These are phyloP conservation scores for Pristionchus maxplancki DNA, from an alignment of 2,888 invertebrate species.

Conservation along the genomic window DNA sequence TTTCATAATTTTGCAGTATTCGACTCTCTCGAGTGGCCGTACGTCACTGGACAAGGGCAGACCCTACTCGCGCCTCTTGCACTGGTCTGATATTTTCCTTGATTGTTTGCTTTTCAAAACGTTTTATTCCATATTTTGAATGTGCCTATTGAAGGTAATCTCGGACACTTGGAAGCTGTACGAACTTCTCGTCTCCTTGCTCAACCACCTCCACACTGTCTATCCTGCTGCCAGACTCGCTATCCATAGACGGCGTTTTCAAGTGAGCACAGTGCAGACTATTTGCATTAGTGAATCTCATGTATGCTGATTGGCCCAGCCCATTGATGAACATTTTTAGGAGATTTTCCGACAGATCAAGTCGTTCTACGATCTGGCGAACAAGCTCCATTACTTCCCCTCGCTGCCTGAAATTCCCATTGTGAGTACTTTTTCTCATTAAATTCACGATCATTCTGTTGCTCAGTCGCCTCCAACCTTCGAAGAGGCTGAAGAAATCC, in stretches of 20 bases:
- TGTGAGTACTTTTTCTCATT: neutral
- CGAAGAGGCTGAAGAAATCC: neutral
- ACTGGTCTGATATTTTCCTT: too few species aligned
- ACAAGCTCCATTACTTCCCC: neutral
- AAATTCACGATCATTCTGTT: neutral
- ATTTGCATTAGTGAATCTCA: too few species aligned
- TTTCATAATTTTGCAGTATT: conserved; percentile 86
- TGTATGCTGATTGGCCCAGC: too few species aligned
- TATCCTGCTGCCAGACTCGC: neutral
- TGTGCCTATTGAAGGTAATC: neutral
- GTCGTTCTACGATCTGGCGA: neutral
- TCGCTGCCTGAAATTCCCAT: neutral
- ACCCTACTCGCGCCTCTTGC: neutral
- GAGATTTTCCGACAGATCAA: neutral
- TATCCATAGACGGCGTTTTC: neutral
- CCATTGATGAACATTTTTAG: neutral
- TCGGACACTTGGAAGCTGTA: neutral
- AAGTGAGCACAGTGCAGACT: neutral
- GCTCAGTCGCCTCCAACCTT: neutral
- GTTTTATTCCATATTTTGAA: too few species aligned
- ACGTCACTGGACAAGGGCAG: conserved; percentile 85
- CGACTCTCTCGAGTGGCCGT: conserved; percentile 89
- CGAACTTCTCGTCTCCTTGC: neutral
- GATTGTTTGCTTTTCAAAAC: too few species aligned
- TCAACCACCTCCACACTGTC: neutral